Conservation (phyloP, 2,797 vertebrate species). For the Nannoperca australis region DNA sequence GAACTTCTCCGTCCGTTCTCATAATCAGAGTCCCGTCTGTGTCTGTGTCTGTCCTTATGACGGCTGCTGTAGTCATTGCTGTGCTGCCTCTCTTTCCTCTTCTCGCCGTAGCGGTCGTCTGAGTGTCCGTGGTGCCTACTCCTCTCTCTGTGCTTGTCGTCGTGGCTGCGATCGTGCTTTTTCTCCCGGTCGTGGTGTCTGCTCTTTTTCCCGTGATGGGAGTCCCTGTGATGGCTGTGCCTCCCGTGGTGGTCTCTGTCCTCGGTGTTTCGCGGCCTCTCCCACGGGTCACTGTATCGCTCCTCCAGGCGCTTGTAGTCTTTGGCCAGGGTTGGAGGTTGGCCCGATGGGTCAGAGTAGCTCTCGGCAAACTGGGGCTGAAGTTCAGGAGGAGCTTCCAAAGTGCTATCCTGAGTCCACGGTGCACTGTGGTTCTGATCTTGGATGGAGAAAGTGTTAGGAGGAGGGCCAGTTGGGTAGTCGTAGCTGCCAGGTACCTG, state of each 20-base stretch:
- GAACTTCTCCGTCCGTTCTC: conserved; percentile 84
- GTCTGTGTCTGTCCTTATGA: conserved; percentile 88
- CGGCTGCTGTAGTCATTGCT: conserved; percentile 86
- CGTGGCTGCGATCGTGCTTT: conserved; percentile 73
- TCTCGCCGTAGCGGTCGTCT: conserved; percentile 87
- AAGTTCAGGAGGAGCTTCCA: conserved; percentile 71
- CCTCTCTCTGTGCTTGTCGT: conserved; percentile 84
- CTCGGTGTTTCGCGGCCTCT: conserved; percentile 86
- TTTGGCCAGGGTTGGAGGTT: conserved; percentile 84
- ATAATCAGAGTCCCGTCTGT: conserved; percentile 88
- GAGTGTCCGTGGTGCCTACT: conserved; percentile 85
- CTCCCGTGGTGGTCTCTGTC: conserved; percentile 88
- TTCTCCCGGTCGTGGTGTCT: conserved; percentile 88
- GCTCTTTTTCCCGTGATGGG: conserved; percentile 90
- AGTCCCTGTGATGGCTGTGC: conserved; percentile 89
- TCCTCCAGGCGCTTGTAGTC: conserved; percentile 89
- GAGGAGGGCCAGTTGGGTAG: conserved; percentile 75
- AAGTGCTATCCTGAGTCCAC: conserved; percentile 78
- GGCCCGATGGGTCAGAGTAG: conserved; percentile 78
- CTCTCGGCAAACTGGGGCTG: conserved; percentile 75
- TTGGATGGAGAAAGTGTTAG: conserved; percentile 65
- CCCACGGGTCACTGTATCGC: conserved; percentile 91
- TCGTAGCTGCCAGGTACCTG: conserved; percentile 88
- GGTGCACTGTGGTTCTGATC: conserved; percentile 84
- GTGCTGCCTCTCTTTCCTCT: conserved; percentile 88